Percentiles rank a stretch among this genome's conserved stretches.
Evolutionary conservation across 1,140 invertebrate species (phyloP).

Genomic region (Muscidifurax raptorellus): DNA sequence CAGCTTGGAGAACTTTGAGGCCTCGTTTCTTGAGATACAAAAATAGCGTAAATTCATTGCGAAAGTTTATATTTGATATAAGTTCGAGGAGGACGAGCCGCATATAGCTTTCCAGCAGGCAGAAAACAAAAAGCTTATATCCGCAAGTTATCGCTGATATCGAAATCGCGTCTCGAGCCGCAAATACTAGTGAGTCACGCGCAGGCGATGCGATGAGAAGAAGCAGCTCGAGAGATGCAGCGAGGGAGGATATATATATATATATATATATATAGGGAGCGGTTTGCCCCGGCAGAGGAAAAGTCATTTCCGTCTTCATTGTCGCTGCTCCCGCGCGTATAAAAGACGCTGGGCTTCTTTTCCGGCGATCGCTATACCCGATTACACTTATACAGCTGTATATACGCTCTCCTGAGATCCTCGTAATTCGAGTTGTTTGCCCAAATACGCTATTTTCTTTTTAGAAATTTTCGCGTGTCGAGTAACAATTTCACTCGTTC

Average conservation of each 20-base stretch:
- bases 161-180: not conserved
- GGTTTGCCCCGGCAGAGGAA: conserved; percentile 15
- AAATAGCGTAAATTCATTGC: not conserved
- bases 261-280: not conserved
- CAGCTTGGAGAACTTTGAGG: too few relatives aligned
- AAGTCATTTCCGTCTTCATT: conserved; percentile 43
- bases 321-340: not conserved
- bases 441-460: too few relatives aligned
- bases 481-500: too few relatives aligned
- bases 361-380: conserved; percentile 19
- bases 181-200: conserved; percentile 4
- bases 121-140: too few relatives aligned
- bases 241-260: not conserved
- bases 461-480: too few relatives aligned
- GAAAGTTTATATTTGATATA: not conserved
- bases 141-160: too few relatives aligned
- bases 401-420: not conserved
- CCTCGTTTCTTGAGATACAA: not conserved
- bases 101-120: too few relatives aligned
- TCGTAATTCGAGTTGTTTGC: not conserved
- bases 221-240: not conserved
- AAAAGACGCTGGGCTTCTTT: not conserved
- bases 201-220: not conserved
- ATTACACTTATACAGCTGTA: too few relatives aligned
- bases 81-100: not conserved